A percentile compares a stretch with the other conserved stretches of the same genome.
Evolutionary conservation across 1,140 invertebrate species (phyloP).

Genomic region (Nebria ingens): DNA sequence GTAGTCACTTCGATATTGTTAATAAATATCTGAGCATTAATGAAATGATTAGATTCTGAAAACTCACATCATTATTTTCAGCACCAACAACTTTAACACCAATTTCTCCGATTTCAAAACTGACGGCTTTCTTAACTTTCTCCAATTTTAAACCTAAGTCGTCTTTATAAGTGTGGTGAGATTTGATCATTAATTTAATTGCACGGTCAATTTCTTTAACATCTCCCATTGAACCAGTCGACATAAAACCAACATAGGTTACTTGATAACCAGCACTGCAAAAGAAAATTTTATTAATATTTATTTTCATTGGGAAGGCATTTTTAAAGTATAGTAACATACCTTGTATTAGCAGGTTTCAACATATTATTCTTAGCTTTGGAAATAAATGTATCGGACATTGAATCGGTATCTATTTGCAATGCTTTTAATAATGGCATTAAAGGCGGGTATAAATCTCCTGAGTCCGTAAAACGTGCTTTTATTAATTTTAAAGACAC

Average conservation of each 20-base stretch:
- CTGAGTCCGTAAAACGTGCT: slow-evolving; percentile 34
- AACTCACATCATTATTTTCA: slow-evolving; percentile 30
- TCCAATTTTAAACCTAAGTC: slow-evolving; percentile 9
- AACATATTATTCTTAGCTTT: slow-evolving; percentile 19
- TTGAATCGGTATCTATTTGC: slow-evolving; percentile 16
- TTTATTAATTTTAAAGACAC: slow-evolving; percentile 45
- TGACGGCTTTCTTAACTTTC: slow-evolving; percentile 30
- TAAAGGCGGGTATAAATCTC: slow-evolving; percentile 19
- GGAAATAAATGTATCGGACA: slow-evolving; percentile 22
- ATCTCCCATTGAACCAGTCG: slow-evolving; percentile 38
- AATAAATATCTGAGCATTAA: slow-evolving; percentile 6
- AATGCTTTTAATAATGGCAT: slow-evolving; percentile 16
- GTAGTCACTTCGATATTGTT: slow-evolving; percentile 3
- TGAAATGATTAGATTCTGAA: too few relatives aligned
- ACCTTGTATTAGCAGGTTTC: slow-evolving; percentile 10
- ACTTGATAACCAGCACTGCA: slow-evolving; percentile 33
- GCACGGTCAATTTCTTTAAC: slow-evolving; percentile 45
- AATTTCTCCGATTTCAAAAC: slow-evolving; percentile 43
- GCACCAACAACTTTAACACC: slow-evolving; percentile 37
- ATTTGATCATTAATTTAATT: slow-evolving; percentile 32
- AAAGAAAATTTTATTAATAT: slow-evolving; percentile 16
- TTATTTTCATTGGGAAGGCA: slow-evolving; percentile 13
- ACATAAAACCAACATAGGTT: slow-evolving; percentile 38
- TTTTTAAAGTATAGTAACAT: too few relatives aligned
- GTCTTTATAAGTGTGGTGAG: slow-evolving; percentile 16